Conservation (phyloP, 1,140 invertebrate species). For the Eueides isabella region DNA sequence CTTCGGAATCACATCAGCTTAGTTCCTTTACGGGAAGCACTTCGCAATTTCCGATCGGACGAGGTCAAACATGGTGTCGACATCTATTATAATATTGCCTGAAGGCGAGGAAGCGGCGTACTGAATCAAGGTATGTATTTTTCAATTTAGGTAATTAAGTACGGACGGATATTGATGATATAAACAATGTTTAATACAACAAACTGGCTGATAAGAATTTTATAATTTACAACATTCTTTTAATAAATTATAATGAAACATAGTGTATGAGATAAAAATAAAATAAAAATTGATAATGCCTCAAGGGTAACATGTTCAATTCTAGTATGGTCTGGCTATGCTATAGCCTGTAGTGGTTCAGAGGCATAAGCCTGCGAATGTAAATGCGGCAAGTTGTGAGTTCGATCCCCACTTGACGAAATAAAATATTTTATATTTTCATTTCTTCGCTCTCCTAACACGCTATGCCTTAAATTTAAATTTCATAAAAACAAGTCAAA, state of each 20-base stretch:
- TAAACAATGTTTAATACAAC: constrained; percentile 2
- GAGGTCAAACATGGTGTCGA: constrained; percentile 57
- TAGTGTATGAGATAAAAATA: too few relatives aligned
- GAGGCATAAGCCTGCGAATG: too few relatives aligned
- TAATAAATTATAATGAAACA: background rate
- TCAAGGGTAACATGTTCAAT: too few relatives aligned
- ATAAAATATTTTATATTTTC: too few relatives aligned
- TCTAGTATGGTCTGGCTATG: too few relatives aligned
- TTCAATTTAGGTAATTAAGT: background rate
- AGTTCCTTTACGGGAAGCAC: constrained; percentile 44
- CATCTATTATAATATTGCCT: constrained; percentile 54
- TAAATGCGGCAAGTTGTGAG: too few relatives aligned
- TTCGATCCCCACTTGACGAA: too few relatives aligned
- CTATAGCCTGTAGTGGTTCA: too few relatives aligned
- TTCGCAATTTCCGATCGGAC: constrained; percentile 59
- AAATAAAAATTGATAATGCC: too few relatives aligned
- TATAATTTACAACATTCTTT: background rate
- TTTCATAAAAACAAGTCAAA: too few relatives aligned
- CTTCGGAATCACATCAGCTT: constrained; percentile 21
- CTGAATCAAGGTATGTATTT: constrained; percentile 39
- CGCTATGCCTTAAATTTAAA: too few relatives aligned
- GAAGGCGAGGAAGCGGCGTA: constrained; percentile 56
- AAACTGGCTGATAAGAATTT: background rate
- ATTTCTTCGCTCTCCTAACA: too few relatives aligned
- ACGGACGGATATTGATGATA: background rate